A percentile compares a stretch with the other conserved stretches of the same genome.
Conservation (phyloP, 2,888 invertebrate species). For the Campopleginae sp. region DNA sequence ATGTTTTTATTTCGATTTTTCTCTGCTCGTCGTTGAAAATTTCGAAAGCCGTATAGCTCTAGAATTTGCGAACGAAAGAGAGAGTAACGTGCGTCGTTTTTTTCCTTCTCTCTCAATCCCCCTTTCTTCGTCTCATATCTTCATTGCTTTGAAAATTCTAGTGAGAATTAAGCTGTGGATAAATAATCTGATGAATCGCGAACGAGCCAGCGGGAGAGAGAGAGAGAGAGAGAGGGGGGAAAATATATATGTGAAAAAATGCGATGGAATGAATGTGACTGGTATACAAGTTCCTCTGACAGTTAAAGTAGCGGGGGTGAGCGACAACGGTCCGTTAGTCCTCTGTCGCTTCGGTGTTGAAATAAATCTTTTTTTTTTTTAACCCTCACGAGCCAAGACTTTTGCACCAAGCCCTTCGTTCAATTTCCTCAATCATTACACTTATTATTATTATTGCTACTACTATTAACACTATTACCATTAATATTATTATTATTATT, state of each 20-base stretch:
- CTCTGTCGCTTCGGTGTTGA: slow-evolving; percentile 74
- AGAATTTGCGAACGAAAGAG: slow-evolving; percentile 56
- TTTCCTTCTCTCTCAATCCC: slow-evolving; percentile 33
- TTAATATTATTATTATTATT: slow-evolving; percentile 61
- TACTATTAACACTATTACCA: slow-evolving; percentile 68
- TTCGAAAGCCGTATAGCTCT: slow-evolving; percentile 51
- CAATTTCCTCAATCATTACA: slow-evolving; percentile 59
- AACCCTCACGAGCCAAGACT: slow-evolving; percentile 50
- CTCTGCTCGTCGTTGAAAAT: slow-evolving; percentile 52
- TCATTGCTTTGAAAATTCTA: slow-evolving; percentile 20
- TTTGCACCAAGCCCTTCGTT: slow-evolving; percentile 65
- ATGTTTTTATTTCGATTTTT: slow-evolving; percentile 54
- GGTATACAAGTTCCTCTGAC: slow-evolving; percentile 92
- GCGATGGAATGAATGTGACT: slow-evolving; percentile 81
- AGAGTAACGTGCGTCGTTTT: slow-evolving; percentile 45
- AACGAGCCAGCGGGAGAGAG: slow-evolving; percentile 36
- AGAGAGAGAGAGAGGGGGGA: slow-evolving; percentile 56
- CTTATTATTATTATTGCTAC: slow-evolving; percentile 36
- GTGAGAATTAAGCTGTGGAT: slow-evolving; percentile 27
- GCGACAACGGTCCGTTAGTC: slow-evolving; percentile 74
- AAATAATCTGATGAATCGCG: slow-evolving; percentile 31
- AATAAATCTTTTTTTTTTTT: slow-evolving; percentile 36
- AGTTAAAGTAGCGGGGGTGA: slow-evolving; percentile 80
- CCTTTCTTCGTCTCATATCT: slow-evolving; percentile 38
- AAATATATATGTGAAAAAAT: slow-evolving; percentile 67